A percentile compares a stretch with the other conserved stretches of the same genome.
phyloP scores from a whole-genome alignment of 2,888 invertebrate genomes.

The Hirtodrosophila confusa region DNA sequence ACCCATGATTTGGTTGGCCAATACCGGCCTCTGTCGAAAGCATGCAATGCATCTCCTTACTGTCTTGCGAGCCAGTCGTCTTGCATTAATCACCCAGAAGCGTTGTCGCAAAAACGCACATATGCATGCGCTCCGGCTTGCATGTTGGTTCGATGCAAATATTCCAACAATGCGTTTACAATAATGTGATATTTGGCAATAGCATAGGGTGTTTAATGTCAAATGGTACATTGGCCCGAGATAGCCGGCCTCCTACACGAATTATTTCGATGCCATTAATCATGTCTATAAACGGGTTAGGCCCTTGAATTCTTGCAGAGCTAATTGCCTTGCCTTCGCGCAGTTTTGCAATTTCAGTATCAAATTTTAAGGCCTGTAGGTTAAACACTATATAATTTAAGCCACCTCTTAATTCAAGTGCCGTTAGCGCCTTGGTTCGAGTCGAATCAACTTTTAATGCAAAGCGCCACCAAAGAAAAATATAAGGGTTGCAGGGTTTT shows the following conservation, averaged over 20 bases:
- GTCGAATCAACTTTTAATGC: neutral
- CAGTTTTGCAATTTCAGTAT: too few species aligned
- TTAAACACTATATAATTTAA: neutral
- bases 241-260: conserved; percentile 63
- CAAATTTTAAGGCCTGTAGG: neutral
- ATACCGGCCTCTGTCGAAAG: conserved; percentile 2
- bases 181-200: conserved; percentile 46
- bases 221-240: conserved; percentile 16
- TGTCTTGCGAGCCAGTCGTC: conserved; percentile 1
- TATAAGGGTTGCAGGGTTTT: neutral
- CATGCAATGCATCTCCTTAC: conserved; percentile 1
- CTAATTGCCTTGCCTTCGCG: neutral
- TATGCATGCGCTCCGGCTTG: conserved; percentile 11
- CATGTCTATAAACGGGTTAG: neutral
- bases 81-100: neutral
- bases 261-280: conserved; percentile 27
- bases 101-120: neutral
- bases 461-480: neutral
- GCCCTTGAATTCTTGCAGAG: neutral
- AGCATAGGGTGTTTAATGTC: conserved; percentile 51
- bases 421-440: neutral
- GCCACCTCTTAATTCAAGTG: neutral
- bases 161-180: conserved; percentile 10
- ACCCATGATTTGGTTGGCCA: neutral
- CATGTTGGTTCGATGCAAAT: conserved; percentile 1